Base-by-base conservation (phyloP, 2,113 vertebrate genomes). In the Proteles cristata region DNA sequence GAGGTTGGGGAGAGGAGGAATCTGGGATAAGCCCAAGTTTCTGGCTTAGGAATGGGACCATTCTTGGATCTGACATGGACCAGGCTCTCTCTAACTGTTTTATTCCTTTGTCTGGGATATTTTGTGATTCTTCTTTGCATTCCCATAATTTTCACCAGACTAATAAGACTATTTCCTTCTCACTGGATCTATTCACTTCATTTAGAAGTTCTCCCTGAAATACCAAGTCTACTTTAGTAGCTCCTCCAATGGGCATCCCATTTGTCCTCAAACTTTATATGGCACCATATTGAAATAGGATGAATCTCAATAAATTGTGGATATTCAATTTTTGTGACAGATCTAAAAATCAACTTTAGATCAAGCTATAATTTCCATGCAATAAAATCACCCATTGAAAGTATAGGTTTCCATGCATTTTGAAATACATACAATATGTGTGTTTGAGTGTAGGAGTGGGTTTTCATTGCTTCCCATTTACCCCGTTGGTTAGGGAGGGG, bases 191-290 rank as follows among this genome's bases (percentile, higher is more conserved):
- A 11, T 84, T 90, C 28, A 77, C 53, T 74, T 95, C 31, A 45
- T 76, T 95, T 35, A 84, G n/a, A 74, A 58, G 31, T 95, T 90
- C 16, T 77, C 74, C 58, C 68, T 85, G 71, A 90, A n/a, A 15
- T 58, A 77, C 35, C 35, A 80, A 50, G 4, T 71, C 31, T 90
- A 80, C 69, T 84, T 89, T 61, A 58, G 25, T 50, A 68, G 35
- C n/a, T 31, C 31, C 48, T 68, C 8, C 77, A 90, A 68, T 85
- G 25, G 12, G 31, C 61, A 79, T 79, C 81, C 53, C 39, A 69
- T 69, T 31, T 50, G 63, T 86, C 50, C 63, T 63, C 71, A 90
- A 79, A 90, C 48, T 48, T 95, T 61, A 69, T 50, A 71, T 0
- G 35, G 28, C 31, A 84, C 39, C 73, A 86, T 71, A 77, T 61